phyloP scores from a whole-genome alignment of 2,797 vertebrate genomes.

The Chelon auratus region DNA sequence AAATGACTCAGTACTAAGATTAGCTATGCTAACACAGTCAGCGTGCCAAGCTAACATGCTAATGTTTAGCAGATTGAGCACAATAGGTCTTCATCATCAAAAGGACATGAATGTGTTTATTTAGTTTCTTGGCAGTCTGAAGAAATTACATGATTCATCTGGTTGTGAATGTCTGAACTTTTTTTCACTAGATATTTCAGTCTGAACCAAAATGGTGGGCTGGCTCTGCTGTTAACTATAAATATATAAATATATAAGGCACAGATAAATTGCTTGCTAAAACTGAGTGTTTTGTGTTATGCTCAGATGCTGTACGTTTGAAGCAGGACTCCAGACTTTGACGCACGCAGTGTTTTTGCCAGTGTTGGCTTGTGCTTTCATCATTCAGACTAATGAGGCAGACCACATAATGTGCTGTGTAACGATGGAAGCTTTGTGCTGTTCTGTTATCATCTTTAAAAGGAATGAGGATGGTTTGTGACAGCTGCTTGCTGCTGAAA shows the following conservation, averaged over 20 bases:
- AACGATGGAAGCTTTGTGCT: conserved; percentile 43
- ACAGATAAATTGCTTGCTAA: neutral
- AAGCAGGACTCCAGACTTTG: neutral
- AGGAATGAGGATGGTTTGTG: conserved; percentile 37
- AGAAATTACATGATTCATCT: neutral
- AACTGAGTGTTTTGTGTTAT: neutral
- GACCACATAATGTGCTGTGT: conserved; percentile 37
- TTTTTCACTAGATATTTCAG: neutral
- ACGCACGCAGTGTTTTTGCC: conserved; percentile 8
- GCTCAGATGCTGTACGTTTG: conserved; percentile 11
- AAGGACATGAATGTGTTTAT: too few relatives aligned
- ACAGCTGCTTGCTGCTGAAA: conserved; percentile 30
- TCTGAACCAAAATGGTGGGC: neutral
- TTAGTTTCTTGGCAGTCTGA: neutral
- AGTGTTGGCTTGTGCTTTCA: conserved; percentile 8
- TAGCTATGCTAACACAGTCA: neutral
- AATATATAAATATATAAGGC: neutral
- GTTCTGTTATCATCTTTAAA: conserved; percentile 38
- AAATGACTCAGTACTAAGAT: neutral
- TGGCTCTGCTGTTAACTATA: neutral
- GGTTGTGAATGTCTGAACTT: neutral
- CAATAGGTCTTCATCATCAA: neutral
- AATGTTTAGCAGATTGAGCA: neutral
- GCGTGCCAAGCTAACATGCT: neutral
- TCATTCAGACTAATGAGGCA: conserved; percentile 44